These are phyloP conservation scores for Congeria kusceri DNA, from an alignment of 2,888 invertebrate species.

Conservation along the genomic window DNA sequence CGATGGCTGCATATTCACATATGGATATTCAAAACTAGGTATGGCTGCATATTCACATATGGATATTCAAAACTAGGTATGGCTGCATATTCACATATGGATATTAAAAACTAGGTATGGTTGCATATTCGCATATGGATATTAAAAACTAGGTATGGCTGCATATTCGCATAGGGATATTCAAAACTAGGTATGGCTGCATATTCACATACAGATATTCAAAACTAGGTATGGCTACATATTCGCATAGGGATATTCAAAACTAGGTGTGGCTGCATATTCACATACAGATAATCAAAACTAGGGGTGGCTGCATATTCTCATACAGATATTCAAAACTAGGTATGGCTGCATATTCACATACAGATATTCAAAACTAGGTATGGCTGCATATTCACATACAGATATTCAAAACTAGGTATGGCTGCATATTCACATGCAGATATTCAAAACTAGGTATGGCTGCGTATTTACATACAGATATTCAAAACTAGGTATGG, in stretches of 20 bases:
- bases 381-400: slow-evolving; percentile 68
- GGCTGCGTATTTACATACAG: slow-evolving; percentile 88
- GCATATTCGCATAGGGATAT: slow-evolving; percentile 86
- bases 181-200: slow-evolving; percentile 88
- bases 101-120: slow-evolving; percentile 84
- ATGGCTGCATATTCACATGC: slow-evolving; percentile 89
- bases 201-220: slow-evolving; percentile 86
- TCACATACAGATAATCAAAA: slow-evolving; percentile 86
- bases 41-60: slow-evolving; percentile 38
- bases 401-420: too few relatives aligned
- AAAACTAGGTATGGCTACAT: slow-evolving; percentile 80
- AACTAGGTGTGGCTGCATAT: slow-evolving; percentile 88
- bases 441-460: slow-evolving; percentile 87
- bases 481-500: slow-evolving; percentile 86
- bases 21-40: slow-evolving; percentile 85
- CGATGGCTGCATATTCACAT: slow-evolving; percentile 90
- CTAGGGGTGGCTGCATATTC: slow-evolving; percentile 89
- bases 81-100: slow-evolving; percentile 88
- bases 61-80: slow-evolving; percentile 83
- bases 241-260: too few relatives aligned
- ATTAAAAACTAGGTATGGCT: slow-evolving; percentile 87
- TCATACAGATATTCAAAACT: slow-evolving; percentile 85
- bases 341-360: slow-evolving; percentile 87
- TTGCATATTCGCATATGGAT: too few relatives aligned
- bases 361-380: slow-evolving; percentile 85